Percentiles rank a stretch among this genome's conserved stretches.
Conservation (phyloP, 1,140 invertebrate genomes). For the Leptopilina clavipes region DNA sequence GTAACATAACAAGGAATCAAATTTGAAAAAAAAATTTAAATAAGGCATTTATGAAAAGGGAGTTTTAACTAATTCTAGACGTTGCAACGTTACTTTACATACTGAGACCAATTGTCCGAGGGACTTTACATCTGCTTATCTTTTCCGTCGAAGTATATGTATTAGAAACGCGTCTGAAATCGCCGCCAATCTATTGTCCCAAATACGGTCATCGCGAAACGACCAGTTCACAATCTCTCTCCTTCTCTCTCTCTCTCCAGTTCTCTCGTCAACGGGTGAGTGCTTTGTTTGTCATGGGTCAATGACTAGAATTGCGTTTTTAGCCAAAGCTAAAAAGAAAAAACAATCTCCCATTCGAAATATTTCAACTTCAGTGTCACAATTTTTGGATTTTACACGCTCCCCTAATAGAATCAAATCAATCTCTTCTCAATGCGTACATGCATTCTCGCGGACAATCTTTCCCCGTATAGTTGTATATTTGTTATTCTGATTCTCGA, state of each 20-base stretch:
- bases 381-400: slow-evolving; percentile 13
- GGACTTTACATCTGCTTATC: slow-evolving; percentile 34
- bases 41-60: background rate
- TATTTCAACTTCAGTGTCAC: slow-evolving; percentile 31
- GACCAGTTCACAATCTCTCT: slow-evolving; percentile 26
- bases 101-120: slow-evolving; percentile 13
- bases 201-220: slow-evolving; percentile 29
- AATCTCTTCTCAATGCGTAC: slow-evolving; percentile 33
- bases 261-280: slow-evolving; percentile 3
- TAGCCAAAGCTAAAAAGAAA: slow-evolving; percentile 52
- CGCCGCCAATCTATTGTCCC: slow-evolving; percentile 32
- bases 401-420: slow-evolving; percentile 18
- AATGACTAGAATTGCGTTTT: slow-evolving; percentile 56
- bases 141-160: slow-evolving; percentile 26
- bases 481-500: slow-evolving; percentile 34
- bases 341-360: background rate
- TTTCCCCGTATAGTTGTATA: background rate
- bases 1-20: background rate
- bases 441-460: background rate
- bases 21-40: background rate
- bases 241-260: background rate
- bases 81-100: slow-evolving; percentile 19
- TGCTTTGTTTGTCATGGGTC: slow-evolving; percentile 28
- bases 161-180: slow-evolving; percentile 29
- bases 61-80: slow-evolving; percentile 9